Conservation (phyloP, 1,140 invertebrate genomes). For the Oryzaephilus surinamensis region DNA sequence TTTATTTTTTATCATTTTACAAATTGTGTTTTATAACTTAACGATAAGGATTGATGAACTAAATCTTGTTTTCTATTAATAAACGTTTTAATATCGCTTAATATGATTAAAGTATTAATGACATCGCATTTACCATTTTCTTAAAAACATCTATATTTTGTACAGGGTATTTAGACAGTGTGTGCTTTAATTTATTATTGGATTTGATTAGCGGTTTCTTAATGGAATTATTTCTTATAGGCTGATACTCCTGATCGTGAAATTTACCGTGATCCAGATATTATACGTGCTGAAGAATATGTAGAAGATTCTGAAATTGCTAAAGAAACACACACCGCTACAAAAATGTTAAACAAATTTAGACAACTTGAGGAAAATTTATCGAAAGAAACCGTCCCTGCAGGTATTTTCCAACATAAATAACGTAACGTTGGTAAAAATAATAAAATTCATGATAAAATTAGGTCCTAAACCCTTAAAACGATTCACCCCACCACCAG, state of each 20-base stretch:
- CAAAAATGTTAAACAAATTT: slow-evolving; percentile 76
- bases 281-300: slow-evolving; percentile 55
- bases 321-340: slow-evolving; percentile 61
- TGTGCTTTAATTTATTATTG: too few relatives aligned
- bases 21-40: too few relatives aligned
- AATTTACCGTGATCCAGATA: slow-evolving; percentile 63
- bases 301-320: slow-evolving; percentile 46
- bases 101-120: too few relatives aligned
- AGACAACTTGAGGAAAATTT: slow-evolving; percentile 71
- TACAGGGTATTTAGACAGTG: too few relatives aligned
- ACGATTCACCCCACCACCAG: slow-evolving; percentile 78
- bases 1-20: too few relatives aligned
- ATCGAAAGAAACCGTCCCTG: slow-evolving; percentile 44
- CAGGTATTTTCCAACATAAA: slow-evolving; percentile 32
- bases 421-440: too few relatives aligned
- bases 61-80: too few relatives aligned
- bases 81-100: too few relatives aligned
- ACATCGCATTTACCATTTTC: too few relatives aligned
- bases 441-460: too few relatives aligned
- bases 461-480: slow-evolving; percentile 69
- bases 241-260: slow-evolving; percentile 61
- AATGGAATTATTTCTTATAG: slow-evolving; percentile 23
- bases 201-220: not conserved
- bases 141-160: too few relatives aligned
- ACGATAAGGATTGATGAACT: too few relatives aligned